A percentile compares a stretch with the other conserved stretches of the same genome.
These are phyloP conservation scores for Syngnathus floridae DNA, from an alignment of 2,113 vertebrate species.

Conservation along the genomic window DNA sequence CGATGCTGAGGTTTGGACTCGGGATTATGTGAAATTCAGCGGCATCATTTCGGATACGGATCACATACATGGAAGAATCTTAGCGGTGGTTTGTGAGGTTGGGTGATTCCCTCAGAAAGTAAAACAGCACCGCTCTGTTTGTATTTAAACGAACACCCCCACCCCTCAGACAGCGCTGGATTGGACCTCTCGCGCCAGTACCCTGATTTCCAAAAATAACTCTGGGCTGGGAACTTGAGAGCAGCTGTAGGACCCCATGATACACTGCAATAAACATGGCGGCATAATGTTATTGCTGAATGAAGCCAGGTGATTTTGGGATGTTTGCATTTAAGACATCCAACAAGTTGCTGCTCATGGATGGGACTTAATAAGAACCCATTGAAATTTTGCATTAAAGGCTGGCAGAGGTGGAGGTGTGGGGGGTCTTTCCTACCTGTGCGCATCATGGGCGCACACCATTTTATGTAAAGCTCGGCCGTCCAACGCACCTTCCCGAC, in stretches of 20 bases:
- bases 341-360: not conserved
- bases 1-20: conserved; percentile 34
- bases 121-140: not conserved
- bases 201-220: conserved; percentile 54
- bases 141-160: conserved; percentile 6
- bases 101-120: not conserved
- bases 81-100: not conserved
- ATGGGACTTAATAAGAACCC: not conserved
- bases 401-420: not conserved
- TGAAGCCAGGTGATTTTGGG: not conserved
- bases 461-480: not conserved
- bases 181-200: conserved; percentile 20
- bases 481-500: conserved; percentile 57
- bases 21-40: conserved; percentile 38
- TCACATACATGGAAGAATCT: conserved; percentile 4
- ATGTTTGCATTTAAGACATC: not conserved
- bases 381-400: too few species aligned
- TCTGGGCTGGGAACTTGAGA: conserved; percentile 32
- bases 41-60: not conserved
- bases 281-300: not conserved
- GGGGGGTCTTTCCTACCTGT: conserved; percentile 6
- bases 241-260: not conserved
- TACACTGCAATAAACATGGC: conserved; percentile 13
- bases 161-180: conserved; percentile 10
- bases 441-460: not conserved